Conservation (phyloP, 2,797 vertebrate genomes). For the Falco naumanni region DNA sequence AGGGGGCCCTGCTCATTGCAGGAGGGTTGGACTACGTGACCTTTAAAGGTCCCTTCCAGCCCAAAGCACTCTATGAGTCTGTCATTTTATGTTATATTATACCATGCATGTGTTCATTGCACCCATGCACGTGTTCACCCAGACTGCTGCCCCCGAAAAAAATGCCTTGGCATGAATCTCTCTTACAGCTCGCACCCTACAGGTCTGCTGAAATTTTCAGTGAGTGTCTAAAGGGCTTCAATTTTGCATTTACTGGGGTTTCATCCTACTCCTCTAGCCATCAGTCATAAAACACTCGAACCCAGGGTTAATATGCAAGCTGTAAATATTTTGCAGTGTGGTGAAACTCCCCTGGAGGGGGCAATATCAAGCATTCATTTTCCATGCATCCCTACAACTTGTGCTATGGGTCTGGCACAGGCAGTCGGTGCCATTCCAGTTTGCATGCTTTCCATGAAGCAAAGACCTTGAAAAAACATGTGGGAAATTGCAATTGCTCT, state of each 20-base stretch:
- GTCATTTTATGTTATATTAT: not conserved
- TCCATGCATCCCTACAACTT: not conserved
- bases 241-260: not conserved
- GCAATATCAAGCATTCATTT: not conserved
- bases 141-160: not conserved
- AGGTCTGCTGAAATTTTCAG: not conserved
- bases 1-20: no score
- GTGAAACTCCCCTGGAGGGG: not conserved
- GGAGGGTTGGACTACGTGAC: no score
- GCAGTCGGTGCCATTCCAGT: not conserved
- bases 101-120: not conserved
- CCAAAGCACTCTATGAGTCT: no score
- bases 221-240: not conserved
- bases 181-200: not conserved
- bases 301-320: fast-evolving
- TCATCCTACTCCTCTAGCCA: not conserved
- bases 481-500: not conserved
- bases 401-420: not conserved
- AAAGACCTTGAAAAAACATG: fast-evolving
- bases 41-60: not conserved
- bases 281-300: not conserved
- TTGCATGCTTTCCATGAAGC: not conserved
- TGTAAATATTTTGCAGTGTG: fast-evolving
- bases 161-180: not conserved
- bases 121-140: fast-evolving